Evolutionary conservation across 2,888 invertebrate genomes (phyloP).

Genomic region (Oxycera nigricornis): DNA sequence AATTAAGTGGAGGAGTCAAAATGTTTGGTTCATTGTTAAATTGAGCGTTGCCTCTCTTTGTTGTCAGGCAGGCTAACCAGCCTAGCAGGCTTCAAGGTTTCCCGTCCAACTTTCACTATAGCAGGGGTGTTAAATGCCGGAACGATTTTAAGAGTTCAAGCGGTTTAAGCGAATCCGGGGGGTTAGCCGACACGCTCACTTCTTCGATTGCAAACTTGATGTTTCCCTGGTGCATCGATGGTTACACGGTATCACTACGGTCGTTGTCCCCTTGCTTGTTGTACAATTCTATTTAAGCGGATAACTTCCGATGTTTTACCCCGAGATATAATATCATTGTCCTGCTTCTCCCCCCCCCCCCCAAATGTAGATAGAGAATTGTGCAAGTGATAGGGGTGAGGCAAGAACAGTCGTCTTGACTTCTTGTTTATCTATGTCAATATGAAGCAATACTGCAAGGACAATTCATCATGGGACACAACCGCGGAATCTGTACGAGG

Average conservation of each 20-base stretch:
- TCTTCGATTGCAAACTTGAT: slow-evolving; percentile 19
- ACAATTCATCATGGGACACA: slow-evolving; percentile 13
- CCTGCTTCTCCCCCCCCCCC: not conserved
- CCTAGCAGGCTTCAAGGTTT: not conserved
- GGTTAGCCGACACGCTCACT: not conserved
- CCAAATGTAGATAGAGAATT: not conserved
- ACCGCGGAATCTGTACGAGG: not conserved
- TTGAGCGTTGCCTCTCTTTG: slow-evolving; percentile 42
- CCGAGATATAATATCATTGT: slow-evolving; percentile 25
- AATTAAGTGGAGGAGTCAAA: slow-evolving; percentile 45
- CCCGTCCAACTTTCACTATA: not conserved
- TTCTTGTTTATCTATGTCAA: slow-evolving; percentile 10
- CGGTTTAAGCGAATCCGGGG: slow-evolving; percentile 26
- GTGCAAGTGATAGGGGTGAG: slow-evolving; percentile 10
- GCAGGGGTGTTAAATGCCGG: slow-evolving; percentile 41
- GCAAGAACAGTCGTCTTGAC: slow-evolving; percentile 13
- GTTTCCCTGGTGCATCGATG: slow-evolving; percentile 30
- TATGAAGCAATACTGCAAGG: not conserved
- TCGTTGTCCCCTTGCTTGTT: not conserved
- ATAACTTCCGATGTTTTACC: slow-evolving; percentile 32
- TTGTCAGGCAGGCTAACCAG: not conserved
- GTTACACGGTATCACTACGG: not conserved
- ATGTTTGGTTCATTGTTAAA: slow-evolving; percentile 44
- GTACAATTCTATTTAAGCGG: slow-evolving; percentile 35
- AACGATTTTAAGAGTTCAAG: slow-evolving; percentile 33